Base-by-base conservation (phyloP, 2,888 invertebrate species). In the Mythimna lalbum region DNA sequence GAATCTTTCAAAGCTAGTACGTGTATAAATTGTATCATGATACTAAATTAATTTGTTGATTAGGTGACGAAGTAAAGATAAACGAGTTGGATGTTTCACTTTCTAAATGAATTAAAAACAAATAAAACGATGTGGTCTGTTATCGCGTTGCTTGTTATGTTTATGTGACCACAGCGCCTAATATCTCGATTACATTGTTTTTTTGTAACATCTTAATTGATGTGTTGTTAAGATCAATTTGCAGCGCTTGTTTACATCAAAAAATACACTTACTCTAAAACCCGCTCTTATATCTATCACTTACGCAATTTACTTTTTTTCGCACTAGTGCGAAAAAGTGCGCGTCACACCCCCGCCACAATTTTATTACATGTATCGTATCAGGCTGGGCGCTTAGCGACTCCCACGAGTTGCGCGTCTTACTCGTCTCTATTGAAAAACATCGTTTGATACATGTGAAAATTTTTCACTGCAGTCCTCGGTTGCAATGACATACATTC, bases 101-200 rank as follows among this genome's bases (percentile, higher is more conserved):
- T 73, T 55, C 9, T 31, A 21, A 55, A 39, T 23, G 17, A 31
- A 50, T 49, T 43, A 31, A 19, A 57, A 69, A 50, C 17, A 39
- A 27, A 39, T 49, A 27, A 36, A 31, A 27, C 14, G 12, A 4
- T 63, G 36, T 55, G 31, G 21, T 27, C 23, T 47, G 33, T 43
- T 74, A 52, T 53, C 52, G 19, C n/a, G 4, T 23, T 59, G 19
- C 47, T 52, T 73, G 57, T 53, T 53, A 27, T 36, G n/a, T 52
- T 74, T 52, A 47, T 27, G 47, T 63, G 52, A 49, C 14, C 21
- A 47, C 12, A 10, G 27, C 36, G 43, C 7, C n/a, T 52, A 43
- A 47, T 43, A 5, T 43, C 12, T 61, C 3, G 21, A 31, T 62
- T 19, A 63, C 59, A 19, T 33, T 50, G n/a, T 70, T 73, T 50